Evolutionary conservation across 2,113 vertebrate species (phyloP).

Genomic region (Fregetta grallaria): DNA sequence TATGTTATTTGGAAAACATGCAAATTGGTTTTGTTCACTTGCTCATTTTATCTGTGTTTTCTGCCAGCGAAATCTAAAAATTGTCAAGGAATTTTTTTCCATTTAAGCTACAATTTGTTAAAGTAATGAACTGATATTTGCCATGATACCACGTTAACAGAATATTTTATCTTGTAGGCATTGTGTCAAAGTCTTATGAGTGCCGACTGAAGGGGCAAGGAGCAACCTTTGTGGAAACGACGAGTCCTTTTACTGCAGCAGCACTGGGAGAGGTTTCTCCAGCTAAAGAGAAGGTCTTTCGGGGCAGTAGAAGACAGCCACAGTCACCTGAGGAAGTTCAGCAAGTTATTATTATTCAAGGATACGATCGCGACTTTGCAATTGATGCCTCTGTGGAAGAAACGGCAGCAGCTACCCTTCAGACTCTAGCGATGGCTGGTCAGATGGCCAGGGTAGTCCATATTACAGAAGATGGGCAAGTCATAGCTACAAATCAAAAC

Average conservation of each 20-base stretch:
- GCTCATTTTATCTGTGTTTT: constrained; percentile 29
- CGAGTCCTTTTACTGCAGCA: constrained; percentile 71
- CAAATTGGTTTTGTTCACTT: constrained; percentile 21
- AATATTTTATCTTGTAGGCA: constrained; percentile 79
- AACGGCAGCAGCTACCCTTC: constrained; percentile 91
- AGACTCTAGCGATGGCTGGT: constrained; percentile 93
- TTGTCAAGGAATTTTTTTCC: not conserved
- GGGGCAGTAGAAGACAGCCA: constrained; percentile 21
- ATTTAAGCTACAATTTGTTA: not conserved
- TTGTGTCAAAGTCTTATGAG: constrained; percentile 97
- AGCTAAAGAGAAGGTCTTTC: constrained; percentile 50
- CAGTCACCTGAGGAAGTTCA: constrained; percentile 78
- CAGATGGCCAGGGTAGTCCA: constrained; percentile 93
- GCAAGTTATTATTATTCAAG: constrained; percentile 98
- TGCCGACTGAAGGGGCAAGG: constrained; percentile 96
- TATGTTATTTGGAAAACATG: constrained; percentile 50
- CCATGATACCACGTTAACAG: not conserved
- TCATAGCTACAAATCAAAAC: constrained; percentile 81
- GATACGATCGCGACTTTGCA: constrained; percentile 80
- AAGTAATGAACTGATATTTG: constrained; percentile 6
- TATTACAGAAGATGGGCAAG: constrained; percentile 92
- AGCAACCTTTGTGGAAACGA: constrained; percentile 90
- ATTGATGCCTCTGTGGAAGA: constrained; percentile 90
- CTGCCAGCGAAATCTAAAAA: constrained; percentile 32
- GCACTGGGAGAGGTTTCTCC: constrained; percentile 71